Evolutionary conservation across 2,888 invertebrate species (phyloP).

Genomic region (Lomographa bimaculata): DNA sequence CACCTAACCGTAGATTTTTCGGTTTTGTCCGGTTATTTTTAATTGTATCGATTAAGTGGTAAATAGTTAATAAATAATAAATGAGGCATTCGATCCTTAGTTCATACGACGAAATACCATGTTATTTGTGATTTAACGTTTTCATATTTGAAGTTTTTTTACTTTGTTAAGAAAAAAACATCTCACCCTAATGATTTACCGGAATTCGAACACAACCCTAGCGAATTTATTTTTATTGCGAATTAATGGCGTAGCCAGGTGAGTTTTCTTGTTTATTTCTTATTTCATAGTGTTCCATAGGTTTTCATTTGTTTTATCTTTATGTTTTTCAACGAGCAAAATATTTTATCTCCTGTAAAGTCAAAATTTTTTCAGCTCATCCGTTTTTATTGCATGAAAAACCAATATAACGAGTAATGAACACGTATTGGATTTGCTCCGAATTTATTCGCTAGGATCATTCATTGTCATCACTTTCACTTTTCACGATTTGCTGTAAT

Average conservation of each 20-base stretch:
- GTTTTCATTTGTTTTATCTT: slow-evolving; percentile 81
- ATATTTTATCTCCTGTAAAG: slow-evolving; percentile 71
- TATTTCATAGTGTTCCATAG: slow-evolving; percentile 75
- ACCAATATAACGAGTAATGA: slow-evolving; percentile 79
- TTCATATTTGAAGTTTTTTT: no score
- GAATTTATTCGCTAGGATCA: slow-evolving; percentile 81
- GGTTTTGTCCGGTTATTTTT: no score
- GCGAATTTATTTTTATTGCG: slow-evolving; percentile 79
- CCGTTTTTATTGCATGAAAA: slow-evolving; percentile 72
- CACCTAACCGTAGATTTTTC: no score
- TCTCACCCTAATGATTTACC: slow-evolving; percentile 1
- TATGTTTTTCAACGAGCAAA: slow-evolving; percentile 78
- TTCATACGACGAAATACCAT: no score
- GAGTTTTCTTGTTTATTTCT: slow-evolving; percentile 82
- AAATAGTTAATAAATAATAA: no score
- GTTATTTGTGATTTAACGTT: no score
- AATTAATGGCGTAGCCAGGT: slow-evolving; percentile 84
- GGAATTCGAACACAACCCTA: slow-evolving; percentile 25
- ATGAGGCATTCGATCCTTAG: no score
- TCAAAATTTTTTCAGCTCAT: slow-evolving; percentile 78
- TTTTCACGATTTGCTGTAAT: slow-evolving; percentile 74
- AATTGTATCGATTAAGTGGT: no score
- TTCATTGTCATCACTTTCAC: slow-evolving; percentile 84
- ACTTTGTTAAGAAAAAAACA: no score
- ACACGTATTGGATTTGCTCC: slow-evolving; percentile 82